These are phyloP conservation scores for Leptoteleia sp. DNA, from an alignment of 1,140 invertebrate species.

Conservation along the genomic window DNA sequence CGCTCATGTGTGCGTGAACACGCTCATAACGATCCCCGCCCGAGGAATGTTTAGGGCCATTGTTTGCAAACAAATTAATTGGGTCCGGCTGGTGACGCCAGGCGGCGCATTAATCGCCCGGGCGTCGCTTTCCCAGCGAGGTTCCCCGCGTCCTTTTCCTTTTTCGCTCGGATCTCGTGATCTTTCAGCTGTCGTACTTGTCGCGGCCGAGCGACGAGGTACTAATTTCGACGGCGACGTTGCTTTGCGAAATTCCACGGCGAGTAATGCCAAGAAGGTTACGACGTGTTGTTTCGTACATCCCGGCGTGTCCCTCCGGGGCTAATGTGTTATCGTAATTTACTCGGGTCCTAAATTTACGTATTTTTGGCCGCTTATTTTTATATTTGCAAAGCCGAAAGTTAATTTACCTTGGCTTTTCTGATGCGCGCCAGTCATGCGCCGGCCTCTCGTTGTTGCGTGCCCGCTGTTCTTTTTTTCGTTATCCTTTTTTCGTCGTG, in stretches of 20 bases:
- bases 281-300: constrained; percentile 63
- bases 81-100: no score
- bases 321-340: constrained; percentile 69
- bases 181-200: constrained; percentile 64
- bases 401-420: constrained; percentile 64
- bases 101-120: neutral
- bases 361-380: constrained; percentile 58
- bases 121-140: no score
- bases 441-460: constrained; percentile 25
- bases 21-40: constrained; percentile 20
- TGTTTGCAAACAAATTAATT: constrained; percentile 49
- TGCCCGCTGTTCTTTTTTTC: constrained; percentile 33
- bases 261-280: constrained; percentile 62
- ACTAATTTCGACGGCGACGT: constrained; percentile 65
- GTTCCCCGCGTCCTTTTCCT: no score
- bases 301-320: constrained; percentile 62
- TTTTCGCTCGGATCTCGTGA: constrained; percentile 49
- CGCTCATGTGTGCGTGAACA: neutral
- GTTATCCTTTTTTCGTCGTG: constrained; percentile 10
- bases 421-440: constrained; percentile 53
- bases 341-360: constrained; percentile 66
- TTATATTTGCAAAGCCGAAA: constrained; percentile 64
- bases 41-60: constrained; percentile 30
- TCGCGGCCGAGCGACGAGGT: constrained; percentile 51
- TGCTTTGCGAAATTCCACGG: constrained; percentile 62